These are phyloP conservation scores for Ceratina calcarata DNA, from an alignment of 1,140 invertebrate genomes.

Conservation along the genomic window DNA sequence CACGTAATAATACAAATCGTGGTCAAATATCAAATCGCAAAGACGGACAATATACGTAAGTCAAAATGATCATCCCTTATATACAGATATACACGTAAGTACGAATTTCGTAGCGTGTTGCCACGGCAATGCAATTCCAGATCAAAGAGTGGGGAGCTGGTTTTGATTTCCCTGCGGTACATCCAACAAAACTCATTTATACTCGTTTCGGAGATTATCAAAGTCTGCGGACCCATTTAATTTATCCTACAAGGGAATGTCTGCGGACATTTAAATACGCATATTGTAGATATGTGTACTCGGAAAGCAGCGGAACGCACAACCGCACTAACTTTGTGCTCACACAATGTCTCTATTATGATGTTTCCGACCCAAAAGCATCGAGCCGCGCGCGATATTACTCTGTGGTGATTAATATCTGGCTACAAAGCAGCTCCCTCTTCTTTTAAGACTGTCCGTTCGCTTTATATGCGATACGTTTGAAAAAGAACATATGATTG, in stretches of 20 bases:
- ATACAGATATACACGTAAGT: constrained; percentile 12
- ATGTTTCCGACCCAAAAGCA: constrained; percentile 44
- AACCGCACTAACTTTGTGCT: constrained; percentile 35
- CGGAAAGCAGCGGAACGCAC: constrained; percentile 41
- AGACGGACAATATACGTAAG: constrained; percentile 16
- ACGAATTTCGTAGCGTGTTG: constrained; percentile 54
- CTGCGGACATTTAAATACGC: constrained; percentile 62
- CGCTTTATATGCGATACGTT: neutral
- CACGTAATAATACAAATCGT: no score
- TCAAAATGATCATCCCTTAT: constrained; percentile 41
- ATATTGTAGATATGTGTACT: constrained; percentile 4
- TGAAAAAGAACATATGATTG: no score
- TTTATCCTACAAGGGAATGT: constrained; percentile 60
- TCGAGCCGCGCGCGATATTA: constrained; percentile 15
- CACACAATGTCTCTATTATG: constrained; percentile 37
- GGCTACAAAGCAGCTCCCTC: constrained; percentile 5
- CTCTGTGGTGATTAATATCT: constrained; percentile 23
- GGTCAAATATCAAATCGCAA: no score
- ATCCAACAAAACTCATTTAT: constrained; percentile 71
- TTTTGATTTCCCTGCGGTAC: constrained; percentile 72
- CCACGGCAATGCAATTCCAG: constrained; percentile 58
- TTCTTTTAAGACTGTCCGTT: neutral
- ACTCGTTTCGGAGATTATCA: constrained; percentile 68
- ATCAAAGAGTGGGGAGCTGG: constrained; percentile 44
- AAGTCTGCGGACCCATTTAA: constrained; percentile 66